Conservation (phyloP, 92 coral and sea anemone genomes). For the Diadumene lineata region DNA sequence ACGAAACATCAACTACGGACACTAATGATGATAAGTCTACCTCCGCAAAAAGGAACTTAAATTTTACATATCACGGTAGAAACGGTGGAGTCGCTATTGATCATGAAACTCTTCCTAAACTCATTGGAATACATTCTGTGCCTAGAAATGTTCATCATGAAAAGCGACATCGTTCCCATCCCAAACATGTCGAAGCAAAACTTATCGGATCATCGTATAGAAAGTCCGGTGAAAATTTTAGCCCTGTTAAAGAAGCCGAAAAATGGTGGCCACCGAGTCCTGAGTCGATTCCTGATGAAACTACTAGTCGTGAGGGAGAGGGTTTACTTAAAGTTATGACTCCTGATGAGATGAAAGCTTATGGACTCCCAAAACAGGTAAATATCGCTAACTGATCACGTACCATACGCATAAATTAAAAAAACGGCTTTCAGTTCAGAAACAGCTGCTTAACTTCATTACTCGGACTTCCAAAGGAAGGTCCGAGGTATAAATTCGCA, state of each 20-base stretch:
- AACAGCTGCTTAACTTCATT: too few relatives aligned
- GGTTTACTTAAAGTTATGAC: slow-evolving; percentile 47
- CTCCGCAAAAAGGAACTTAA: slow-evolving; percentile 23
- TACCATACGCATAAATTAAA: not conserved
- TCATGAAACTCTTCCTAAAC: slow-evolving; percentile 61
- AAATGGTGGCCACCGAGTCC: slow-evolving; percentile 48
- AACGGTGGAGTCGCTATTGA: slow-evolving; percentile 69
- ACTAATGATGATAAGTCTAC: not conserved
- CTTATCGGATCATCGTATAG: slow-evolving; percentile 23
- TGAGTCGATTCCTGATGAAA: slow-evolving; percentile 36
- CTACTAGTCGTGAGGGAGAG: slow-evolving; percentile 21
- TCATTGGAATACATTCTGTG: slow-evolving; percentile 61
- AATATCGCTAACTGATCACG: not conserved
- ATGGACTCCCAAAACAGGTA: slow-evolving; percentile 37
- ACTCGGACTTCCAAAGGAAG: too few relatives aligned
- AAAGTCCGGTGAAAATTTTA: slow-evolving; percentile 3
- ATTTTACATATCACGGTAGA: slow-evolving; percentile 30
- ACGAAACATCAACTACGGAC: not conserved
- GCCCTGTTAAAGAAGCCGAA: not conserved
- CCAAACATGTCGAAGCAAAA: slow-evolving; percentile 25
- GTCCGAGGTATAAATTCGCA: too few relatives aligned
- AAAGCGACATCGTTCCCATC: slow-evolving; percentile 27
- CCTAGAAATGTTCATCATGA: slow-evolving; percentile 24
- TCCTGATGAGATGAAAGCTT: slow-evolving; percentile 39
- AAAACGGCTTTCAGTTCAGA: too few relatives aligned